Conservation (phyloP, 2,888 invertebrate genomes). For the Polia nebulosa region DNA sequence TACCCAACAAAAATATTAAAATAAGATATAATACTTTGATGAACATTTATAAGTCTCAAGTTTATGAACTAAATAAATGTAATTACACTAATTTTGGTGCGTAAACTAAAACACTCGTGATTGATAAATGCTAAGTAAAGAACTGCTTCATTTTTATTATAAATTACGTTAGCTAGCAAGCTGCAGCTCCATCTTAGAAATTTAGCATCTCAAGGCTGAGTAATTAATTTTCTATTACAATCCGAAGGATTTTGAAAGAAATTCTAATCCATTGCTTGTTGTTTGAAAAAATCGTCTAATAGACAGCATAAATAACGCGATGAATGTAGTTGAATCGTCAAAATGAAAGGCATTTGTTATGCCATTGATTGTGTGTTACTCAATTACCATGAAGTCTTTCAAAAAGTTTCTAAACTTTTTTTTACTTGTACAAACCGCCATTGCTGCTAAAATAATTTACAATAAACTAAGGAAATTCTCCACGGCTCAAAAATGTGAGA, state of each 20-base stretch:
- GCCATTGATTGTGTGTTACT: no score
- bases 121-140: constrained; percentile 62
- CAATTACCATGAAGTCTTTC: no score
- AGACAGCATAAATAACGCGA: neutral
- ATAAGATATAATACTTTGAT: constrained; percentile 68
- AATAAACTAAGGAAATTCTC: constrained; percentile 16
- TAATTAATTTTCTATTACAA: neutral
- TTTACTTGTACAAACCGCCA: no score
- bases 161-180: neutral
- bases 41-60: constrained; percentile 55
- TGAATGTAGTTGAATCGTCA: neutral
- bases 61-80: constrained; percentile 59
- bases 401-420: no score
- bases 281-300: no score
- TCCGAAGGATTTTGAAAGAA: neutral
- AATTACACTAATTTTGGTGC: constrained; percentile 70
- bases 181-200: neutral
- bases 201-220: neutral
- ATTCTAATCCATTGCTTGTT: neutral
- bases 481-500: constrained; percentile 47
- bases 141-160: constrained; percentile 16
- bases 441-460: neutral
- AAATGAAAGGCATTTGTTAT: neutral
- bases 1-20: constrained; percentile 30
- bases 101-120: constrained; percentile 64